Evolutionary conservation across 1,140 invertebrate genomes (phyloP), one percentile per base, ranked within the genome.

Genomic region (Drosophila pachea): DNA sequence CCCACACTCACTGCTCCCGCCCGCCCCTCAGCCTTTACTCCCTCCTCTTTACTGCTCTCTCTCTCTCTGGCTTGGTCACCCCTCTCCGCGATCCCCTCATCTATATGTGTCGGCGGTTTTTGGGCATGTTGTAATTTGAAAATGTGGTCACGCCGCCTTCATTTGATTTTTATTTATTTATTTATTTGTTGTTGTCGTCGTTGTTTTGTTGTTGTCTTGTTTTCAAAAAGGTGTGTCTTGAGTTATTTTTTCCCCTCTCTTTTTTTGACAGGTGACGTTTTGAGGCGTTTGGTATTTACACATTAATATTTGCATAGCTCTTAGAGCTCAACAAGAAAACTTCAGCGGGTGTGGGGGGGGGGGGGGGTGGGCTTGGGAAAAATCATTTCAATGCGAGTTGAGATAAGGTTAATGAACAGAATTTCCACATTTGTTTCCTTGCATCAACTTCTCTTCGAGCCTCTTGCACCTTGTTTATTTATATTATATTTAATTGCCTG

Each of bases 101-200:
- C 59, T 22, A 16, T n/a, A 50, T 40, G 31, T 55, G 48, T 33
- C 12, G 43, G 48, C 16, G 54, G 8, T 68, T 65, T 67, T 78
- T 77, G 38, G 42, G 33, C 55, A 70, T 40, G 38, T 42, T 72
- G 42, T 74, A 76, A 68, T 52, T 62, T 63, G 53, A 63, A 64
- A 55, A 38, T 69, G 61, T 69, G 67, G 64, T 67, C 64, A 67
- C 45, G 48, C 22, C 22, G 29, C 32, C 40, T 43, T 43, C 22
- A 22, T 22, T 22, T 22, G 3, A 2, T 22, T 22, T 22, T 22
- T 22, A 22, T 22, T 22, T 22, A 22, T 22, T 22, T 22, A 22
- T 22, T 22, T 22, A 22, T 22, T 22, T 22, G 1, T 22, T 43
- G 12, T 43, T 14, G 6, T 9, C 8, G n/a, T n/a, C n/a, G n/a